phyloP scores from a whole-genome alignment of 1,140 invertebrate genomes.

The Caenorhabditis inopinata region DNA sequence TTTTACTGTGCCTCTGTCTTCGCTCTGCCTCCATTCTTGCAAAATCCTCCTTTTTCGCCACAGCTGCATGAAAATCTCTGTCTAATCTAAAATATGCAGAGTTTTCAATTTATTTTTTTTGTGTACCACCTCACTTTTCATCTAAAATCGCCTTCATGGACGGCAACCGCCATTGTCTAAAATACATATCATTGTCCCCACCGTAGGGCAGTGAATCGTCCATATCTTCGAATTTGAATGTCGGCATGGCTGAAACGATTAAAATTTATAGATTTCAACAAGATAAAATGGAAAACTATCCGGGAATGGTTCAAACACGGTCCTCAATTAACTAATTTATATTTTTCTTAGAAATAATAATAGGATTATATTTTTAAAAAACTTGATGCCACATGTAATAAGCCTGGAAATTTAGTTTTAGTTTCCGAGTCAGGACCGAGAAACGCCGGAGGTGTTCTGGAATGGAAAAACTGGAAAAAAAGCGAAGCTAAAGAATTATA shows the following conservation, averaged over 20 bases:
- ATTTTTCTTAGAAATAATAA: no score
- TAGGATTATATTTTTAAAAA: no score
- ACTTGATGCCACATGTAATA: no score
- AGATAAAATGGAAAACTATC: no score
- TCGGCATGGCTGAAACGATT: neutral
- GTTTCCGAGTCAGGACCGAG: no score
- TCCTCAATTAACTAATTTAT: no score
- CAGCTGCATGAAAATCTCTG: neutral
- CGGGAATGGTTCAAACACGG: no score
- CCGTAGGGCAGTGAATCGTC: neutral
- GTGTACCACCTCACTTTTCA: neutral
- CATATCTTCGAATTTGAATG: slow-evolving; percentile 3
- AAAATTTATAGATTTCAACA: no score
- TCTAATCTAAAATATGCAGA: neutral
- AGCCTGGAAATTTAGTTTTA: no score
- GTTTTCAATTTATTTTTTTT: neutral
- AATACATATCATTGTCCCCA: slow-evolving; percentile 14
- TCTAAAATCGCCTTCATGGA: slow-evolving; percentile 9
- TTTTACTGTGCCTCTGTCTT: neutral
- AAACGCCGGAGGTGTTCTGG: no score
- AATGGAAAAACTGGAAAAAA: no score
- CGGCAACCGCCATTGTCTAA: neutral
- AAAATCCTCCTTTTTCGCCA: neutral
- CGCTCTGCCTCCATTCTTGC: neutral
- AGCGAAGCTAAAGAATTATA: neutral